Evolutionary conservation across 2,888 invertebrate genomes (phyloP).

Genomic region (Colletes collaris): DNA sequence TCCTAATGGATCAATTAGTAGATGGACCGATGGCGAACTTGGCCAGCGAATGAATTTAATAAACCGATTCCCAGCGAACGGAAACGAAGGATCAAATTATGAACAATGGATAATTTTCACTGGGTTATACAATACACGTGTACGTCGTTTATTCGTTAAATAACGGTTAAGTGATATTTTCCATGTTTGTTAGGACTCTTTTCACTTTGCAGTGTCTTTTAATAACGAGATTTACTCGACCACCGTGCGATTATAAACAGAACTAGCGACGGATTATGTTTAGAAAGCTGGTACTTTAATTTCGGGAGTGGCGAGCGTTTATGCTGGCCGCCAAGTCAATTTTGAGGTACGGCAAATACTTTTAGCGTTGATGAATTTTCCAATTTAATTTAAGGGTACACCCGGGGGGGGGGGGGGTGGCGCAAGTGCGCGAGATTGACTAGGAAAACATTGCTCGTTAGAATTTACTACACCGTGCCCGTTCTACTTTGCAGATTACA

Average conservation of each 20-base stretch:
- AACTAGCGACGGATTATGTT: neutral
- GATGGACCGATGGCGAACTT: slow-evolving; percentile 8
- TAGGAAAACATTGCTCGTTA: slow-evolving; percentile 12
- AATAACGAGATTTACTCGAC: too few species aligned
- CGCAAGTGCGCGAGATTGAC: neutral
- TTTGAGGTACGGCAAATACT: slow-evolving; percentile 26
- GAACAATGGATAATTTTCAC: neutral
- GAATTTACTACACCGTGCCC: slow-evolving; percentile 8
- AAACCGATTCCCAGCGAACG: slow-evolving; percentile 22
- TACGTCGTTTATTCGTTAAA: too few species aligned
- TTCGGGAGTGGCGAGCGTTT: slow-evolving; percentile 4
- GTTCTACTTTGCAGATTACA: slow-evolving; percentile 21
- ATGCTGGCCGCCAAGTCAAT: neutral
- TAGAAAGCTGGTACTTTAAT: slow-evolving; percentile 19
- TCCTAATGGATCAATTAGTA: slow-evolving; percentile 15
- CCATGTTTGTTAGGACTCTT: too few species aligned
- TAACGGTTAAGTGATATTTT: too few species aligned
- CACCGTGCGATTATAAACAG: too few species aligned
- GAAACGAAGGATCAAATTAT: slow-evolving; percentile 1
- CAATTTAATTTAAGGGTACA: slow-evolving; percentile 36
- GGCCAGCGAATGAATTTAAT: slow-evolving; percentile 12
- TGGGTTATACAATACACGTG: too few species aligned
- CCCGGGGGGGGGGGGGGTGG: too few species aligned
- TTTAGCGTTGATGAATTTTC: slow-evolving; percentile 30
- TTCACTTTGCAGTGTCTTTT: too few species aligned